phyloP scores from a whole-genome alignment of 1,140 invertebrate species.

The Scaptomyza hsui region DNA sequence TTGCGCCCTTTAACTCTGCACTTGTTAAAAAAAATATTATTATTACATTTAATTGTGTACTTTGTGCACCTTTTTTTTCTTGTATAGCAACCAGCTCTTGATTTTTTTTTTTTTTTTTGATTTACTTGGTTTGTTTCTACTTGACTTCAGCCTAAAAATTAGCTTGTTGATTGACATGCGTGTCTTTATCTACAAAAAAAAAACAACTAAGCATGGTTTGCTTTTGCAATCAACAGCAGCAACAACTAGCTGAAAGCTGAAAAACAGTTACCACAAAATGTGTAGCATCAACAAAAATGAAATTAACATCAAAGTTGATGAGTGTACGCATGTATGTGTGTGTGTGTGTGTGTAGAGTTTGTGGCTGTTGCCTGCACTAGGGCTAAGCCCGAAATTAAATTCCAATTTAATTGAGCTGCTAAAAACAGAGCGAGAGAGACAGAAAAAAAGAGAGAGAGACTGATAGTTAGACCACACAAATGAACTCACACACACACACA shows the following conservation, averaged over 20 bases:
- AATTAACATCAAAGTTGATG: conserved; percentile 75
- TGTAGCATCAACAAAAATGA: conserved; percentile 75
- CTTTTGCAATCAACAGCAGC: conserved; percentile 7
- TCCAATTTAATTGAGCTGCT: conserved; percentile 82
- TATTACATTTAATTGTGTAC: conserved; percentile 29
- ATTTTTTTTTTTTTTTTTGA: conserved; percentile 12
- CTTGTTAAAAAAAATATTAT: conserved; percentile 22
- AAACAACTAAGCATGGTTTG: conserved; percentile 27
- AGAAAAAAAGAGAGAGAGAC: conserved; percentile 51
- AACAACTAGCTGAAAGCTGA: conserved; percentile 16
- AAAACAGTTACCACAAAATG: conserved; percentile 64
- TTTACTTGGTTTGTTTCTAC: conserved; percentile 17
- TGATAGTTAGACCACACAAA: conserved; percentile 47
- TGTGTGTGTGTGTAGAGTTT: conserved; percentile 30
- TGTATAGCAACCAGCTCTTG: neutral
- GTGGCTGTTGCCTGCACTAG: conserved; percentile 26
- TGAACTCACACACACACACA: conserved; percentile 30
- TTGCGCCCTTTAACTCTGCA: neutral
- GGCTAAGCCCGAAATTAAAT: conserved; percentile 78
- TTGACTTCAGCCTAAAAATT: conserved; percentile 41
- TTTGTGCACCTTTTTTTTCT: conserved; percentile 30
- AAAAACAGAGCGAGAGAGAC: conserved; percentile 43
- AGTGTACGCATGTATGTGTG: conserved; percentile 22
- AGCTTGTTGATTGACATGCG: conserved; percentile 73
- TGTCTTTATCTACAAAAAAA: conserved; percentile 60